Conservation (phyloP, 2,888 invertebrate genomes). For the Dryadula phaetusa region DNA sequence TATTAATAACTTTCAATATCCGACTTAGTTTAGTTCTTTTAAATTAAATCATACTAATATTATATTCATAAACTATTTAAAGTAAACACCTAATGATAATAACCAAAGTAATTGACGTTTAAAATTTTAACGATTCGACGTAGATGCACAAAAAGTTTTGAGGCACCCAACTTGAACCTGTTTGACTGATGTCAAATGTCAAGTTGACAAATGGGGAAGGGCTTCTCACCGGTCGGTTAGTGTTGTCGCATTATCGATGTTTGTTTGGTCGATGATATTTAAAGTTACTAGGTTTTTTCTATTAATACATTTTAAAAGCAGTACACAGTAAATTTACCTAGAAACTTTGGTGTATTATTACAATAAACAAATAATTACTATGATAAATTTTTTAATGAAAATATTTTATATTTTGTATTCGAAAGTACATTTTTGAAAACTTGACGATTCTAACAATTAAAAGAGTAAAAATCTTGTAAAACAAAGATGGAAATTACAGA, state of each 20-base stretch:
- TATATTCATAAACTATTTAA: background rate
- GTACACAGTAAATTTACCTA: no score
- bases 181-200: slow-evolving; percentile 82
- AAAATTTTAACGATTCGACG: slow-evolving; percentile 25
- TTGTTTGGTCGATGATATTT: slow-evolving; percentile 58
- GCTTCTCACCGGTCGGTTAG: slow-evolving; percentile 78
- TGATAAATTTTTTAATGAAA: no score
- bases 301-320: no score
- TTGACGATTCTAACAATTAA: no score
- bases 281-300: background rate
- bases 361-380: no score
- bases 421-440: no score
- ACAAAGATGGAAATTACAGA: no score
- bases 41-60: no score
- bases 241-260: slow-evolving; percentile 59
- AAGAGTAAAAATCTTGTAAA: no score
- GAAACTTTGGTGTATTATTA: no score
- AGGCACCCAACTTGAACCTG: slow-evolving; percentile 60
- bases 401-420: no score
- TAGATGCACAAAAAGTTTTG: slow-evolving; percentile 48
- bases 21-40: no score
- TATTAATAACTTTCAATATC: background rate
- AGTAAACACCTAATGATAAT: slow-evolving; percentile 14
- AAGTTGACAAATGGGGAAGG: slow-evolving; percentile 75
- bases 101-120: slow-evolving; percentile 33